Conservation (phyloP, 2,888 invertebrate species). For the Cordylochernes scorpioides region DNA sequence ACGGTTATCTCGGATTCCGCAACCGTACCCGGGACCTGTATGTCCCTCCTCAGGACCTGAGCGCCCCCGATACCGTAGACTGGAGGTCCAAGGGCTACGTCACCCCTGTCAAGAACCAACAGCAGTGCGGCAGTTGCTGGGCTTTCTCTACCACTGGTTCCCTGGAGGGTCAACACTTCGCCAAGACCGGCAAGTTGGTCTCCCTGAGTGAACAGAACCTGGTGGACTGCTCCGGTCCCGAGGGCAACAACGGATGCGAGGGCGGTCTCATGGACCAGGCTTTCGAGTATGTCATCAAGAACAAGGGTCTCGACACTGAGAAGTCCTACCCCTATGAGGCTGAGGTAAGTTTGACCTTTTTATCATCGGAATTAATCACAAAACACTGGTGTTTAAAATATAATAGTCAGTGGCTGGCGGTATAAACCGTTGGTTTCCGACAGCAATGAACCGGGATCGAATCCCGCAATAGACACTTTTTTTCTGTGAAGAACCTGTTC, state of each 20-base stretch:
- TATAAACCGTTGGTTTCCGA: no score
- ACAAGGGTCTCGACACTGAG: slow-evolving; percentile 37
- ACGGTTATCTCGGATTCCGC: no score
- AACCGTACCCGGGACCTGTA: no score
- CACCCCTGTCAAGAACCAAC: slow-evolving; percentile 66
- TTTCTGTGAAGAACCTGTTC: no score
- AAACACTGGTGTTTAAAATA: no score
- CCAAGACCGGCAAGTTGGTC: slow-evolving; percentile 41
- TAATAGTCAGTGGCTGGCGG: no score
- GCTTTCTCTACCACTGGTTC: slow-evolving; percentile 69
- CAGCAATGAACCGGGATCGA: no score
- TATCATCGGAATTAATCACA: no score
- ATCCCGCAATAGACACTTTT: no score
- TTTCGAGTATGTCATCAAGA: slow-evolving; percentile 42
- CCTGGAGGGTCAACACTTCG: slow-evolving; percentile 63
- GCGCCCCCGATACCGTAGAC: slow-evolving; percentile 42
- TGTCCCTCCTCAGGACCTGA: slow-evolving; percentile 32
- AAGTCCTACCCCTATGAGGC: slow-evolving; percentile 19
- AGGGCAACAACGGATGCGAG: slow-evolving; percentile 57
- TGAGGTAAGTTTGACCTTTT: slow-evolving; percentile 15
- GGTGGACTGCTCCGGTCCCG: slow-evolving; percentile 53
- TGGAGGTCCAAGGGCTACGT: slow-evolving; percentile 64
- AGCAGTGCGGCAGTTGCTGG: slow-evolving; percentile 75
- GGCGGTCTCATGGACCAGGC: slow-evolving; percentile 64
- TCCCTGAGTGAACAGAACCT: slow-evolving; percentile 78